A percentile compares a stretch with the other conserved stretches of the same genome.
Evolutionary conservation across 2,113 vertebrate species (phyloP).

Genomic region (Oreochromis aureus): DNA sequence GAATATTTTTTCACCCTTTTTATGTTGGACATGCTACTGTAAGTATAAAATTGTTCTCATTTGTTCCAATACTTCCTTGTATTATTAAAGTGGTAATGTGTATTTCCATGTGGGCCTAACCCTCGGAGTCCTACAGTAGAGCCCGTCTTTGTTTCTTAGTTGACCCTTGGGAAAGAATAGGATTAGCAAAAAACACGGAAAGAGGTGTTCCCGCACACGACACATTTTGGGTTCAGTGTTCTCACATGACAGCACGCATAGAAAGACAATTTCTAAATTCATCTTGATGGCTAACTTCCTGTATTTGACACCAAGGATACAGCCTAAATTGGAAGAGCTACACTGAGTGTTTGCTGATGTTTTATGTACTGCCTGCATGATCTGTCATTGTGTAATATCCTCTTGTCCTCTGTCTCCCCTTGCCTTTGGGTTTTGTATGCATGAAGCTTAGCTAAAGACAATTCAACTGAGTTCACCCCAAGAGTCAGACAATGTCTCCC

Average conservation of each 20-base stretch:
- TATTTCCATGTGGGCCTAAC: not conserved
- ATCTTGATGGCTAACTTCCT: not conserved
- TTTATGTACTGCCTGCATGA: not conserved
- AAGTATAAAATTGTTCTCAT: not conserved
- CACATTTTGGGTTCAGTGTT: not conserved
- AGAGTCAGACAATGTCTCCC: not conserved
- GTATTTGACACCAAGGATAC: not conserved
- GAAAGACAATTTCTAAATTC: not conserved
- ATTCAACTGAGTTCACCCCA: constrained; percentile 16
- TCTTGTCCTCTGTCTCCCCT: constrained; percentile 28
- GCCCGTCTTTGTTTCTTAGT: not conserved
- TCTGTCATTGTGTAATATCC: constrained; percentile 13
- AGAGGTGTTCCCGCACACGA: not conserved
- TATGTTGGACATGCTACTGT: not conserved
- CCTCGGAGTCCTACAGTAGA: not conserved
- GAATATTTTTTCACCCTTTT: not conserved
- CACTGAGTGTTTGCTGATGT: not conserved
- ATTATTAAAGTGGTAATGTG: not conserved
- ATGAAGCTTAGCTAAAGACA: not conserved
- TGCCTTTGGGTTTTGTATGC: constrained; percentile 20
- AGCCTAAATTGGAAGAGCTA: not conserved
- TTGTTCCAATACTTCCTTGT: not conserved
- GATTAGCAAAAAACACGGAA: not conserved
- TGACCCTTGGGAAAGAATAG: not conserved
- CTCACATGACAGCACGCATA: not conserved